phyloP scores from a whole-genome alignment of 2,113 vertebrate genomes.

The Rousettus leschenaultii region DNA sequence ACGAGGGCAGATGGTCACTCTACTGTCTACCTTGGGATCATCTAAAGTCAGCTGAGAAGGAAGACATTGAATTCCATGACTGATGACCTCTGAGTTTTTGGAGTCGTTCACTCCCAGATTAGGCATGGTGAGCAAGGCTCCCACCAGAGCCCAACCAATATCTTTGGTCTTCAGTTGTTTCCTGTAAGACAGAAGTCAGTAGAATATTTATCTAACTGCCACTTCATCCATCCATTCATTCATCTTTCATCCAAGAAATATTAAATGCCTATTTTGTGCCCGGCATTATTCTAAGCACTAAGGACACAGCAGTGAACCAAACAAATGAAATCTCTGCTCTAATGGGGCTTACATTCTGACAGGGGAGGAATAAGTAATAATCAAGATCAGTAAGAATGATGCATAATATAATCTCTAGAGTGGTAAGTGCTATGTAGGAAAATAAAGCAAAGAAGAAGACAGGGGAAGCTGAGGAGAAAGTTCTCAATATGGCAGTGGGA shows the following conservation, averaged over 20 bases:
- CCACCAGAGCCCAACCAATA: background rate
- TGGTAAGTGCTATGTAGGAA: background rate
- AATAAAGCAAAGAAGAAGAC: background rate
- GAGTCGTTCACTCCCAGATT: background rate
- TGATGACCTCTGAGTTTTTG: background rate
- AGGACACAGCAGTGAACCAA: background rate
- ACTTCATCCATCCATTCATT: background rate
- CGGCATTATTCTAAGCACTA: background rate
- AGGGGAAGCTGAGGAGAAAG: background rate
- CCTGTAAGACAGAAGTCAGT: background rate
- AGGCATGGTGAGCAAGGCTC: background rate
- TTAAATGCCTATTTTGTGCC: background rate
- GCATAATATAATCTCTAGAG: background rate
- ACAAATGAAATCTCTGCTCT: background rate
- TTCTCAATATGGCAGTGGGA: background rate
- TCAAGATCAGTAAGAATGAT: background rate
- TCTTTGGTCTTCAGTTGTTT: background rate
- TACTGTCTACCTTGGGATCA: background rate
- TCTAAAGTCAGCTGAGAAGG: background rate
- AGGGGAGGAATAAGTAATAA: background rate
- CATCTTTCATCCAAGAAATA: background rate
- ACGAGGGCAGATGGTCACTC: background rate
- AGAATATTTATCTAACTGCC: background rate
- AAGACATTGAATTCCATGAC: background rate
- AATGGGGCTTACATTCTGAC: background rate